Evolutionary conservation across 2,113 vertebrate species (phyloP), one percentile per base, ranked within the genome.

Genomic region (Sinocyclocheilus maitianheensis): DNA sequence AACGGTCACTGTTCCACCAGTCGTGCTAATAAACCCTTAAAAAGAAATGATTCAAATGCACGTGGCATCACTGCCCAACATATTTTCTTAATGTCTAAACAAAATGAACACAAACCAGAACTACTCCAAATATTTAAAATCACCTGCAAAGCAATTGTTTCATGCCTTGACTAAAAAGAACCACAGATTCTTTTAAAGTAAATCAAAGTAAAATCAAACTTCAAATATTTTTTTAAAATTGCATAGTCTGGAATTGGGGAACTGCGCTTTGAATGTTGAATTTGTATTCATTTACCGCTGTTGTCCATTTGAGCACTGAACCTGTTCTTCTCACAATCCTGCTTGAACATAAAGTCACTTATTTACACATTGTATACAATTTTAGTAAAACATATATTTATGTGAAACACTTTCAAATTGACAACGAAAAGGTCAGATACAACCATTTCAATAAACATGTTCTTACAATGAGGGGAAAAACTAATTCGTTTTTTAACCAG

Each of bases 181-280:
- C 40, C 5, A 40, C 40, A 40, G 40, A 40, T 37, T 37, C 4
- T 37, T 37, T 37, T 37, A 7, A 46, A 46, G 9, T 46, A 10
- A 46, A 9, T 46, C 43, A 46, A 46, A 9, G 9, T 46, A 10
- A 46, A 55, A 58, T 58, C 67, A 58, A 86, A 83, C 16, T 46
- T 63, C 1, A 46, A 46, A 48, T 48, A 48, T 48, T 48, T 48
- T 48, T 48, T 48, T 48, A 3, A 48, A 11, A 48, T 96, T 96
- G 95, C 96, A 96, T 96, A 96, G 96, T 95, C 95, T 94, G 93
- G 94, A 94, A 94, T 94, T 95, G 93, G 95, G 93, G 94, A 93
- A 95, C 93, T 94, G 93, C 90, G 90, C 93, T 89, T 77, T 94
- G 88, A 81, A 93, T 89, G 92, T 76, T 53, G 46, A 48, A 77